These are phyloP conservation scores for Polyodon spathula DNA, from an alignment of 2,113 vertebrate species.

Conservation along the genomic window DNA sequence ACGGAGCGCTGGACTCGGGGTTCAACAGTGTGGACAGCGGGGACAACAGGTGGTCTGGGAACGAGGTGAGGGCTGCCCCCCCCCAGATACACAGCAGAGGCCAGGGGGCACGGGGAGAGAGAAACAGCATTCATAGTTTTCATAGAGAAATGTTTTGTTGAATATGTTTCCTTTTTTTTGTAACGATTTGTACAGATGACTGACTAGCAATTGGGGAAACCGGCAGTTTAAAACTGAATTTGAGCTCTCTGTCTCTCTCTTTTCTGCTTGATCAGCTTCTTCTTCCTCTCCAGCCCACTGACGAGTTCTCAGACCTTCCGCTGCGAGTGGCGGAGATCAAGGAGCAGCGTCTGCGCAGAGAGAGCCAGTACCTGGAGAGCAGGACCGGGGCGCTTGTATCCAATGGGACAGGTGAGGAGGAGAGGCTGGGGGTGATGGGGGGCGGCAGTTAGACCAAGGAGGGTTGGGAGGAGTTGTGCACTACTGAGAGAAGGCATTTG, in stretches of 20 bases:
- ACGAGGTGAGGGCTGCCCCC: constrained; percentile 63
- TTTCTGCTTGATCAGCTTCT: not conserved
- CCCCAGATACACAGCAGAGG: not conserved
- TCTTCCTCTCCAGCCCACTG: constrained; percentile 63
- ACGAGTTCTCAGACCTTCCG: constrained; percentile 81
- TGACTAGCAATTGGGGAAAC: no score
- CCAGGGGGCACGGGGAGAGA: no score
- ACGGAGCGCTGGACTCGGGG: constrained; percentile 89
- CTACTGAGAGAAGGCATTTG: no score
- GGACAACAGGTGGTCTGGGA: constrained; percentile 94
- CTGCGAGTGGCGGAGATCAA: constrained; percentile 74
- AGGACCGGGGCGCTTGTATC: constrained; percentile 48
- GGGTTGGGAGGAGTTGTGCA: no score
- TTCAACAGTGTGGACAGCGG: constrained; percentile 97
- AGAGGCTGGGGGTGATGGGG: no score
- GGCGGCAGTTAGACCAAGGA: not conserved
- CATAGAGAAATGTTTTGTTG: no score
- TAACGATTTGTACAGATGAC: no score
- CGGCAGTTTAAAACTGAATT: no score
- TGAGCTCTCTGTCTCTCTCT: not conserved
- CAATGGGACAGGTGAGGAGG: constrained; percentile 58
- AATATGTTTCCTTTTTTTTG: no score
- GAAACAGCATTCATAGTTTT: not conserved
- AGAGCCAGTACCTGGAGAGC: constrained; percentile 59
- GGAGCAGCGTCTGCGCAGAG: constrained; percentile 67